Percentiles rank a stretch among this genome's conserved stretches.
phyloP scores from a whole-genome alignment of 2,113 vertebrate genomes.

The Aegypius monachus region DNA sequence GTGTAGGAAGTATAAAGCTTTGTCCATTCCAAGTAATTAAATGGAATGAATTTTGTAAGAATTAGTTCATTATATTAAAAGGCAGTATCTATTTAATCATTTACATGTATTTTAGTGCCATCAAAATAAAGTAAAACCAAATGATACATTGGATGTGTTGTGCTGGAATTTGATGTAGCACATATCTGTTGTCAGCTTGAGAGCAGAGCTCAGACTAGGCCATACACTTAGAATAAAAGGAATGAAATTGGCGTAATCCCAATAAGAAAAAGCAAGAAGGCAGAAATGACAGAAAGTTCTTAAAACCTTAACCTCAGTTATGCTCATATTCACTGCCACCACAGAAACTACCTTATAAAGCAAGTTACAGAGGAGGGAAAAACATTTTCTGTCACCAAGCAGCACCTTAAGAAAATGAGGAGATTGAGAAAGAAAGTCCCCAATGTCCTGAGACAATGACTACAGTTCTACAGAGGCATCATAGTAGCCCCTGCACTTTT shows the following conservation, averaged over 20 bases:
- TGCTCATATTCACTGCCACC: not conserved
- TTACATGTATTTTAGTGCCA: not conserved
- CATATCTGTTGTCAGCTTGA: not conserved
- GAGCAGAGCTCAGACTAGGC: not conserved
- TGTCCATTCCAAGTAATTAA: not conserved
- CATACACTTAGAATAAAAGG: not conserved
- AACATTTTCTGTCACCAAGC: not conserved
- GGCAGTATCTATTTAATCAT: not conserved
- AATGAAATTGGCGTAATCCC: not conserved
- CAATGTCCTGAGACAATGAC: not conserved
- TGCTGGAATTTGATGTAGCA: not conserved
- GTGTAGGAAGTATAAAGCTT: not conserved
- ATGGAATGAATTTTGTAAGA: not conserved
- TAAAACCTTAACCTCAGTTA: not conserved
- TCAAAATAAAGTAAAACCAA: not conserved
- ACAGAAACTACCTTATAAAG: not conserved
- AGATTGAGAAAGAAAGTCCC: not conserved
- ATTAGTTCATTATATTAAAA: not conserved
- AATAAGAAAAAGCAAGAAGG: not conserved
- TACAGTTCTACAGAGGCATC: not conserved
- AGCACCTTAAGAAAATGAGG: not conserved
- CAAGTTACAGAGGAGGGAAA: not conserved
- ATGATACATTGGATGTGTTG: not conserved
- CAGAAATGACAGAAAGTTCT: not conserved
- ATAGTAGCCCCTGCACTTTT: not conserved